These are phyloP conservation scores for Macropodus opercularis DNA, from an alignment of 2,797 vertebrate species.

Conservation along the genomic window DNA sequence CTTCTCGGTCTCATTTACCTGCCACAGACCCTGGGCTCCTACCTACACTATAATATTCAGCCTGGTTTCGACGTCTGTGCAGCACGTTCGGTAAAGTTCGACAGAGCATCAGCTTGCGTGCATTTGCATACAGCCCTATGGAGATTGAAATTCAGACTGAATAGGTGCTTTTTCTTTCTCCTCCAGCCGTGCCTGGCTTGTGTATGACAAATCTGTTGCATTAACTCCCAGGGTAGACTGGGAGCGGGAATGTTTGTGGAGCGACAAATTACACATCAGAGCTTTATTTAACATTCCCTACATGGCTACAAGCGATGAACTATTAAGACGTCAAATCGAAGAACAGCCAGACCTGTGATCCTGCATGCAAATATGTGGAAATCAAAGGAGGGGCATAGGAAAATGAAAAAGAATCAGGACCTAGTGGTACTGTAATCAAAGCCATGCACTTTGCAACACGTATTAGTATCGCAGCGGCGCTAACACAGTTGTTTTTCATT, in stretches of 20 bases:
- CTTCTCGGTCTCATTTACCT: constrained; percentile 41
- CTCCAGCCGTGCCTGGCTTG: constrained; percentile 68
- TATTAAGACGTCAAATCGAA: constrained; percentile 76
- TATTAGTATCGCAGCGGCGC: background rate
- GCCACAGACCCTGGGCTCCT: constrained; percentile 33
- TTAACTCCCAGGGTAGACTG: constrained; percentile 78
- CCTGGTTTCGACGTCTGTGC: constrained; percentile 43
- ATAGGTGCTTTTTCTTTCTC: constrained; percentile 64
- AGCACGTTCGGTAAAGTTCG: constrained; percentile 52
- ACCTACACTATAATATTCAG: constrained; percentile 44
- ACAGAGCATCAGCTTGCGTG: constrained; percentile 59
- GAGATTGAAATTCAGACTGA: constrained; percentile 80
- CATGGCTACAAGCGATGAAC: constrained; percentile 74
- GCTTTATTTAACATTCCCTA: constrained; percentile 79
- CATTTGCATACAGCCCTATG: constrained; percentile 74
- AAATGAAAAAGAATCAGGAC: background rate
- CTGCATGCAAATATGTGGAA: constrained; percentile 65
- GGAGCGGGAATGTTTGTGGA: constrained; percentile 76
- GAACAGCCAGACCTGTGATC: constrained; percentile 58
- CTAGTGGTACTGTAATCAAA: constrained; percentile 4
- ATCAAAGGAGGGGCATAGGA: constrained; percentile 34
- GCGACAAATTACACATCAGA: constrained; percentile 80
- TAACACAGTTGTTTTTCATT: background rate
- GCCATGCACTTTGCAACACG: background rate
- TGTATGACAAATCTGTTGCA: constrained; percentile 80